Evolutionary conservation across 2,888 invertebrate genomes (phyloP).

Genomic region (Apomyelois bistriatella): DNA sequence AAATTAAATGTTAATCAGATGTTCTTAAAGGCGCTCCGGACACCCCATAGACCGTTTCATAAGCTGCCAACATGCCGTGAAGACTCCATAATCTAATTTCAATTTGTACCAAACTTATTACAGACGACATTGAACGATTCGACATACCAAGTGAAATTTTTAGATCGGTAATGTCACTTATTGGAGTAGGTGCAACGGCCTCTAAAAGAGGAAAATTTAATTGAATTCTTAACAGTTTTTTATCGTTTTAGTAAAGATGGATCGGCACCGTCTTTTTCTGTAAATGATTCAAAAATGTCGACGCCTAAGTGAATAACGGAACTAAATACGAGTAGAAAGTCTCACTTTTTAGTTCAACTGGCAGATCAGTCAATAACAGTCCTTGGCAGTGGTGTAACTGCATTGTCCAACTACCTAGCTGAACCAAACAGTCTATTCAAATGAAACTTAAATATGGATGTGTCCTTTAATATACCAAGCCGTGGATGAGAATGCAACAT

Average conservation of each 20-base stretch:
- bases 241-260: slow-evolving; percentile 36
- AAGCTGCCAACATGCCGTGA: slow-evolving; percentile 65
- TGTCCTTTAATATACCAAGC: too few species aligned
- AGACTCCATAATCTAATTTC: slow-evolving; percentile 72
- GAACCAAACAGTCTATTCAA: too few species aligned
- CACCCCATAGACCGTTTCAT: slow-evolving; percentile 74
- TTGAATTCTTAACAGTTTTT: slow-evolving; percentile 64
- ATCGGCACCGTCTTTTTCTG: slow-evolving; percentile 41
- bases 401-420: too few species aligned
- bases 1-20: slow-evolving; percentile 67
- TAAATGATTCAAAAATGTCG: slow-evolving; percentile 19
- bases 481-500: too few species aligned
- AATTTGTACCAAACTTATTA: slow-evolving; percentile 67
- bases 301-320: slow-evolving; percentile 23
- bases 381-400: too few species aligned
- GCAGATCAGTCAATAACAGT: too few species aligned
- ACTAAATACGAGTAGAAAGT: slow-evolving; percentile 14
- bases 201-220: slow-evolving; percentile 61
- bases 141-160: slow-evolving; percentile 57
- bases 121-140: slow-evolving; percentile 58
- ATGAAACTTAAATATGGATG: too few species aligned
- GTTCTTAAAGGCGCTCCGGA: slow-evolving; percentile 52
- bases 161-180: slow-evolving; percentile 63
- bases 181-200: slow-evolving; percentile 54
- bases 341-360: slow-evolving; percentile 17